phyloP scores from a whole-genome alignment of 2,797 vertebrate genomes.

The Pseudochirops corinnae region DNA sequence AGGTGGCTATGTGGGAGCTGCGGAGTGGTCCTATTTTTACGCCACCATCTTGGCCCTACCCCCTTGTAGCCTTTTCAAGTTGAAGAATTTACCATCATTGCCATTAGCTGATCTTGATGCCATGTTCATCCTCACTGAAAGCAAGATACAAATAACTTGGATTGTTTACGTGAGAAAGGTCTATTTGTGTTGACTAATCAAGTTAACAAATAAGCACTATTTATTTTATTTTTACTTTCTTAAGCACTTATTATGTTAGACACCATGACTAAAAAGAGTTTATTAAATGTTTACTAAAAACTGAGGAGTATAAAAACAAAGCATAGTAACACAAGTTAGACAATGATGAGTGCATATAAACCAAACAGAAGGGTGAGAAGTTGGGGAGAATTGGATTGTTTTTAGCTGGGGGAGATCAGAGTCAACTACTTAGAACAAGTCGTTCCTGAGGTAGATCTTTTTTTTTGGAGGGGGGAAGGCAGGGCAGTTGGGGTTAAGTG shows the following conservation, averaged over 20 bases:
- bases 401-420: background rate
- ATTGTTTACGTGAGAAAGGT: background rate
- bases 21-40: too few relatives aligned
- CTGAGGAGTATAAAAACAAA: background rate
- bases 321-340: background rate
- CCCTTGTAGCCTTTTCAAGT: too few relatives aligned
- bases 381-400: background rate
- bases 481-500: too few relatives aligned
- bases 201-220: background rate
- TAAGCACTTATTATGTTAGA: background rate
- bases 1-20: too few relatives aligned
- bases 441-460: background rate
- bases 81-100: too few relatives aligned
- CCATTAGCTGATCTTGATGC: too few relatives aligned
- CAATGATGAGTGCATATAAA: background rate
- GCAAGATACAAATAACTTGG: background rate
- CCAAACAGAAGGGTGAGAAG: background rate
- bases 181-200: background rate
- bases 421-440: background rate
- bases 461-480: too few relatives aligned
- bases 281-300: background rate
- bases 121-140: background rate
- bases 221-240: background rate
- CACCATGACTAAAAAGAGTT: background rate
- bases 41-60: too few relatives aligned